Evolutionary conservation across 1,140 invertebrate species (phyloP).

Genomic region (Drosophila nigromelanica): DNA sequence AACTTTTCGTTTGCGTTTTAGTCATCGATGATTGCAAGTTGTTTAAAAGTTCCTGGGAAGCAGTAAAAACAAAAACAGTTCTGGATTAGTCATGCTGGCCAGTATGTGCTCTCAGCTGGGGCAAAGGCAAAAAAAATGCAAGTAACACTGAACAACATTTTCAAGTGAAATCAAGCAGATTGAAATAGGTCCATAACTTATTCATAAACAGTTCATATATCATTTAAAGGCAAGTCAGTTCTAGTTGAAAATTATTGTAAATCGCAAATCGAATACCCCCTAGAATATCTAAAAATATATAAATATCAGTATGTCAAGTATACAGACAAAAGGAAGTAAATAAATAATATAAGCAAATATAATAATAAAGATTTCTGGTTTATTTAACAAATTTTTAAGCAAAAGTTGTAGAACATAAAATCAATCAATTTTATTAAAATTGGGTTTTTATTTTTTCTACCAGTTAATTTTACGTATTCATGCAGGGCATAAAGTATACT

Average conservation of each 20-base stretch:
- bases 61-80: conserved; percentile 18
- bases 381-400: too few relatives aligned
- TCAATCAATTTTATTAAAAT: too few relatives aligned
- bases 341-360: too few relatives aligned
- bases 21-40: conserved; percentile 73
- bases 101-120: background rate
- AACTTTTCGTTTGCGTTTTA: conserved; percentile 61
- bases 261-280: too few relatives aligned
- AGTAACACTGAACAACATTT: background rate
- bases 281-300: too few relatives aligned
- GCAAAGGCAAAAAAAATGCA: background rate
- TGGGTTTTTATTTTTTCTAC: too few relatives aligned
- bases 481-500: too few relatives aligned
- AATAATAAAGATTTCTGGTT: too few relatives aligned
- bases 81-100: conserved; percentile 48
- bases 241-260: background rate
- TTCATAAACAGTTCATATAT: background rate
- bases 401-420: too few relatives aligned
- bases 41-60: conserved; percentile 61
- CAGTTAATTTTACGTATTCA: too few relatives aligned
- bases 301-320: too few relatives aligned
- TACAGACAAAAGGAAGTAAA: too few relatives aligned
- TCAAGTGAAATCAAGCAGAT: background rate
- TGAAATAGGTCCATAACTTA: conserved; percentile 15
- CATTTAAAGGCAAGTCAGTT: background rate